Evolutionary conservation across 2,113 vertebrate species (phyloP), one percentile per base, ranked within the genome.

Genomic region (Siniperca chuatsi): DNA sequence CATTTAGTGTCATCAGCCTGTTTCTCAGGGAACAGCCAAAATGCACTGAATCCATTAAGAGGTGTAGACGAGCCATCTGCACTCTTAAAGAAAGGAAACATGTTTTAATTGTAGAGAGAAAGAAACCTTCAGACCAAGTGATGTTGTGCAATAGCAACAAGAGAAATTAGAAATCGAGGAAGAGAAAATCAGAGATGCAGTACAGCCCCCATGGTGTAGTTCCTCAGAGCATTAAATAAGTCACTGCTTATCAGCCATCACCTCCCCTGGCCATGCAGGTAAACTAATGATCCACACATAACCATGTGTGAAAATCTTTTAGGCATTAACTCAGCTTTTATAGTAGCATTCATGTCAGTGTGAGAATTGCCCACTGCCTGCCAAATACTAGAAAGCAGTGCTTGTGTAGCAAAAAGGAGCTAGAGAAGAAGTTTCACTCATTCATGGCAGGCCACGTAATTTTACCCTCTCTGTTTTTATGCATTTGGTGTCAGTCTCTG

Each of bases 401-500:
- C 44, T 68, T 80, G 37, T 75, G 46, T 5, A 84, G 87, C 80
- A 54, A 89, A 61, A 88, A 64, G 66, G 37, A 81, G 78, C 54
- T 35, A 83, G 70, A 86, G 64, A 78, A 80, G 82, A 91, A 89
- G 93, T 69, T 87, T 4, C 95, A 96, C 95, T 77, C 84, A 90
- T 95, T 95, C 95, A 57, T 55, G n/a, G 70, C 72, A 78, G 61
- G 70, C 60, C 78, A 29, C 76, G 72, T 86, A 21, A 87, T 87
- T 89, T 94, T 92, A 92, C 91, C 90, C 90, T 90, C 60, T 82
- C 54, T 82, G 54, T 92, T 96, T 96, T 96, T 98, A 99, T 83
- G 97, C 97, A 96, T 98, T 97, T 95, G 98, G 93, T 93, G 98
- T 98, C 96, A 99, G 97, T 95, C 94, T 98, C 96, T 98, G 97